Base-by-base conservation (phyloP, 2,888 invertebrate genomes). In the Trachelus tabidus region DNA sequence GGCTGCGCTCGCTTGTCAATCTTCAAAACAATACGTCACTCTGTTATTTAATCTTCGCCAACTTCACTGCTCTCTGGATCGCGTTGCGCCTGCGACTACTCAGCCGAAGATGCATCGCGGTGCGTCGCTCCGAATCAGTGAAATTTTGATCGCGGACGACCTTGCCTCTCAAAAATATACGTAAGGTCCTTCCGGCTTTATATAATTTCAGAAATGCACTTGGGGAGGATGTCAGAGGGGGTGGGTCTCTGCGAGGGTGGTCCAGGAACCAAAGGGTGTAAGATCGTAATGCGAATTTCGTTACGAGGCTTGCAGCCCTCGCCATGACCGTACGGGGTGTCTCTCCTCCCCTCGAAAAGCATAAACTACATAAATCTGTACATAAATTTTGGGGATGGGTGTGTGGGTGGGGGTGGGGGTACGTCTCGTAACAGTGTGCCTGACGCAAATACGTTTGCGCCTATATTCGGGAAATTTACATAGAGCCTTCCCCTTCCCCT, bases 251-350 rank as follows among this genome's bases (percentile, higher is more conserved):
- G 23, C 6, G 9, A 23, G 56, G 23, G 56, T 9, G 23, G 56
- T 23, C 23, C 23, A 56, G 56, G 6, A 56, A 56, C 56, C 56
- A 56, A 56, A 56, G 56, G 56, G 56, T 56, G 23, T 71, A 34
- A 82, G 80, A 81, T 79, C 81, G 81, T 80, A 78, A 79, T 69
- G 84, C 81, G 83, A 87, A 89, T 90, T 90, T 87, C 86, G 86
- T 90, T 89, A 91, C 87, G 90, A 89, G 88, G 83, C 83, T 85
- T 83, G 79, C 91, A 90, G 89, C 90, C 83, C 83, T 83, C 84
- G 85, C 81, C 76, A 40, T 73, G 30, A 34, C 73, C 69, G 34
- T 34, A 68, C 30, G 37, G 34, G 31, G 34, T 11, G 33, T 11
- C 73, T 68, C 35, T 4, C 68, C 31, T 35, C 30, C n/a, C 30